Evolutionary conservation across 2,113 vertebrate genomes (phyloP).

Genomic region (Dasyprocta punctata): DNA sequence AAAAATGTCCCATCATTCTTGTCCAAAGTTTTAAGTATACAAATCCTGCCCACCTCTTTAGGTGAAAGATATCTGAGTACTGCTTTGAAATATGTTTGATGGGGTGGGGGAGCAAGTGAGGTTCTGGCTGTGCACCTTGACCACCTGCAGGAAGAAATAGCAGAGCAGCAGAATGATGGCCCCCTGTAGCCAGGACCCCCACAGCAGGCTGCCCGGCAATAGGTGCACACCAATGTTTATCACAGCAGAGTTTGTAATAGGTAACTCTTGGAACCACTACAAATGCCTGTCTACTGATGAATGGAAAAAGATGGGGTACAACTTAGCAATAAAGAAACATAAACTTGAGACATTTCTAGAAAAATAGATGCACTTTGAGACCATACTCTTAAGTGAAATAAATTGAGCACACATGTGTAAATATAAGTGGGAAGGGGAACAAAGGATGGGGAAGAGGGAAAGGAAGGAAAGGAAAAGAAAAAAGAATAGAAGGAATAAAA

Average conservation of each 20-base stretch:
- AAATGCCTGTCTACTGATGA: no score
- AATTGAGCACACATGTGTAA: no score
- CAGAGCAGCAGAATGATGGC: constrained; percentile 89
- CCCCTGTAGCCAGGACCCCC: constrained; percentile 91
- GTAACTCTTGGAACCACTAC: no score
- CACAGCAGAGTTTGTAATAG: neutral
- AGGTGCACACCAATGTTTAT: neutral
- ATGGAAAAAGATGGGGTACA: no score
- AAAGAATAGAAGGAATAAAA: no score
- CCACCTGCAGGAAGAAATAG: constrained; percentile 93
- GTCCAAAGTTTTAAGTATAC: constrained; percentile 90
- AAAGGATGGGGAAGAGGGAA: no score
- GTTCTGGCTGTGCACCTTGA: constrained; percentile 86
- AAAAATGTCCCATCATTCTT: constrained; percentile 94
- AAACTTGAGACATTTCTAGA: no score
- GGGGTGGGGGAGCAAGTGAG: constrained; percentile 90
- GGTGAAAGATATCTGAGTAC: constrained; percentile 88
- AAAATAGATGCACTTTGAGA: no score
- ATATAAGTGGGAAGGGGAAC: no score
- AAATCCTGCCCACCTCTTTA: constrained; percentile 89
- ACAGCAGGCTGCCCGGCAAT: constrained; percentile 84
- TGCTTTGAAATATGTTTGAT: constrained; percentile 90
- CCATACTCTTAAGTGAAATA: no score
- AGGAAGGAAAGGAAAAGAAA: no score
- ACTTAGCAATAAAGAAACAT: no score